Evolutionary conservation across 2,888 invertebrate genomes (phyloP).

Genomic region (Cybosia mesomella): DNA sequence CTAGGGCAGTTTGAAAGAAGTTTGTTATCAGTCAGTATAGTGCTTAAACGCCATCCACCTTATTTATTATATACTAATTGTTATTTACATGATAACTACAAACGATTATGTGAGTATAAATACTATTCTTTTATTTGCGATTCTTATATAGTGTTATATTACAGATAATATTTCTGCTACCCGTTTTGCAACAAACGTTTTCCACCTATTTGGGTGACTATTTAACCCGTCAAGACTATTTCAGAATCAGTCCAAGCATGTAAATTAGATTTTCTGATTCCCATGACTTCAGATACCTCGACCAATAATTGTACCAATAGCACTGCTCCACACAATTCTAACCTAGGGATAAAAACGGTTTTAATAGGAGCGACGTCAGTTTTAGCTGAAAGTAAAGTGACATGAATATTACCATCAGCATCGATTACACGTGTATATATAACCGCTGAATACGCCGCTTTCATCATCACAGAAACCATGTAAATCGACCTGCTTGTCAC

Average conservation of each 20-base stretch:
- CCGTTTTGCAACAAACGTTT: constrained; percentile 5
- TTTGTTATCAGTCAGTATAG: too few species aligned
- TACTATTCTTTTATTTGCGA: too few species aligned
- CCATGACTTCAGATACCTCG: neutral
- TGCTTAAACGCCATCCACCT: too few species aligned
- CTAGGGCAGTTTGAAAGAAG: too few species aligned
- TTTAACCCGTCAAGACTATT: neutral
- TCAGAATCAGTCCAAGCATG: neutral
- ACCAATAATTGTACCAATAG: neutral
- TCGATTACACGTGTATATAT: neutral
- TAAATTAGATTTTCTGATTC: neutral
- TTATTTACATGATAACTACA: too few species aligned
- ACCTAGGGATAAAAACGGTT: constrained; percentile 1
- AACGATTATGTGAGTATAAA: too few species aligned
- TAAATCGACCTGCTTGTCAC: too few species aligned
- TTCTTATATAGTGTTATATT: too few species aligned
- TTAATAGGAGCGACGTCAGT: constrained; percentile 1
- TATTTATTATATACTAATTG: too few species aligned
- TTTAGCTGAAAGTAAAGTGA: neutral
- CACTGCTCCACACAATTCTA: constrained; percentile 7
- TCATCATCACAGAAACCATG: too few species aligned
- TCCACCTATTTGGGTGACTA: neutral
- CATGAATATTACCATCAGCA: constrained; percentile 7
- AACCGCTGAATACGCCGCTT: neutral
- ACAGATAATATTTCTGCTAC: constrained; percentile 1